Conservation (phyloP, 2,113 vertebrate genomes). For the Rostratula benghalensis region DNA sequence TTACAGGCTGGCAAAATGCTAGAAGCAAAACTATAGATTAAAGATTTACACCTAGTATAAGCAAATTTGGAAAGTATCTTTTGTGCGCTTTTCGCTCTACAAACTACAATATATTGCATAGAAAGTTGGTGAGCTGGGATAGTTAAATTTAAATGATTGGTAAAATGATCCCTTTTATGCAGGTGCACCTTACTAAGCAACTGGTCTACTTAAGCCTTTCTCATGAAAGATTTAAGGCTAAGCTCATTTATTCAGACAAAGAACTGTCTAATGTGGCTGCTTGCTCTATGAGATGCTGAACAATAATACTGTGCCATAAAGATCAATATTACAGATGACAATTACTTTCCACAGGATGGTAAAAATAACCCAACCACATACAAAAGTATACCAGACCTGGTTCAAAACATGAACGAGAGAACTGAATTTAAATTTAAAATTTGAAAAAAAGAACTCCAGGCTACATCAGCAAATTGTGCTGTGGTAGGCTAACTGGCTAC, state of each 20-base stretch:
- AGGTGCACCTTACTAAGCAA: slow-evolving; percentile 79
- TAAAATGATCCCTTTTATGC: slow-evolving; percentile 83
- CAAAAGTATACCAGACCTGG: not conserved
- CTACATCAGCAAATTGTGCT: not conserved
- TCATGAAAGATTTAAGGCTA: slow-evolving; percentile 86
- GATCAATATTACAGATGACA: slow-evolving; percentile 24
- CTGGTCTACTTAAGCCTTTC: slow-evolving; percentile 74
- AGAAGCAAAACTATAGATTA: slow-evolving; percentile 37
- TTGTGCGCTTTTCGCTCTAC: not conserved
- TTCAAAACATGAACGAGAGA: not conserved
- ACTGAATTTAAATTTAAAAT: not conserved
- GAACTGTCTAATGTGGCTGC: slow-evolving; percentile 42
- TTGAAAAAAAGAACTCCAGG: not conserved
- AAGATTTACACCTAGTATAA: slow-evolving; percentile 20
- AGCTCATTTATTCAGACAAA: slow-evolving; percentile 68
- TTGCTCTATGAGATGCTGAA: slow-evolving; percentile 8
- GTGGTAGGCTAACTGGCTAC: not conserved
- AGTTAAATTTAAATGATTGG: slow-evolving; percentile 89
- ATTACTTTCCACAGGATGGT: slow-evolving; percentile 12
- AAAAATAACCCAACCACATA: not conserved
- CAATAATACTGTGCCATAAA: slow-evolving; percentile 41
- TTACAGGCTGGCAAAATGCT: slow-evolving; percentile 10
- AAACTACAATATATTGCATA: slow-evolving; percentile 42
- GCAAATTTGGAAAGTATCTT: slow-evolving; percentile 32
- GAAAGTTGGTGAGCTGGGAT: slow-evolving; percentile 61